Percentiles rank a stretch among this genome's conserved stretches.
phyloP scores from a whole-genome alignment of 2,797 vertebrate genomes.

The Pseudopleuronectes americanus region DNA sequence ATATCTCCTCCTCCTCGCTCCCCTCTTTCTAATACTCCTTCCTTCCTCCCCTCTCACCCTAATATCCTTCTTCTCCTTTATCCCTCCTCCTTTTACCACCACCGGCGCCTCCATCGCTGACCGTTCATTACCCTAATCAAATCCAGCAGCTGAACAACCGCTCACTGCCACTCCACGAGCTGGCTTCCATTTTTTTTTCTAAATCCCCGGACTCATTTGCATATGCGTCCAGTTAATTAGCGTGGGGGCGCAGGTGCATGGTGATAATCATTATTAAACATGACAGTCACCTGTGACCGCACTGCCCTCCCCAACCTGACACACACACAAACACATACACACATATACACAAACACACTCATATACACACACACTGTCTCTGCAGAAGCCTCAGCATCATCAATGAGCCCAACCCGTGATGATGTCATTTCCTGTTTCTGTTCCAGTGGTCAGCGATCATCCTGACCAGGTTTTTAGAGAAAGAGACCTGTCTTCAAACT shows the following conservation, averaged over 20 bases:
- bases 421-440: constrained; percentile 69
- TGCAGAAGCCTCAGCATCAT: constrained; percentile 32
- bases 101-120: constrained; percentile 84
- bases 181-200: constrained; percentile 47
- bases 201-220: constrained; percentile 90
- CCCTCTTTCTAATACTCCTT: constrained; percentile 50
- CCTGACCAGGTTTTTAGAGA: constrained; percentile 8
- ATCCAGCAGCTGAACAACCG: constrained; percentile 97
- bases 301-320: constrained; percentile 73
- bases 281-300: constrained; percentile 99
- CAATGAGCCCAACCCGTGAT: constrained; percentile 24
- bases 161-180: constrained; percentile 92
- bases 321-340: constrained; percentile 52
- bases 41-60: constrained; percentile 65
- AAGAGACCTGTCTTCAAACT: constrained; percentile 22
- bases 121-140: constrained; percentile 99
- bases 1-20: constrained; percentile 53
- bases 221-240: constrained; percentile 99
- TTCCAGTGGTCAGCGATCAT: constrained; percentile 29
- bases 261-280: constrained; percentile 99
- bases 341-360: constrained; percentile 4
- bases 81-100: constrained; percentile 62
- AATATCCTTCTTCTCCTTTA: constrained; percentile 72
- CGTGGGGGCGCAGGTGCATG: constrained; percentile 97
- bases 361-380: constrained; percentile 21